A percentile compares a stretch with the other conserved stretches of the same genome.
phyloP scores from a whole-genome alignment of 2,113 vertebrate species.

The Tamias sibiricus region DNA sequence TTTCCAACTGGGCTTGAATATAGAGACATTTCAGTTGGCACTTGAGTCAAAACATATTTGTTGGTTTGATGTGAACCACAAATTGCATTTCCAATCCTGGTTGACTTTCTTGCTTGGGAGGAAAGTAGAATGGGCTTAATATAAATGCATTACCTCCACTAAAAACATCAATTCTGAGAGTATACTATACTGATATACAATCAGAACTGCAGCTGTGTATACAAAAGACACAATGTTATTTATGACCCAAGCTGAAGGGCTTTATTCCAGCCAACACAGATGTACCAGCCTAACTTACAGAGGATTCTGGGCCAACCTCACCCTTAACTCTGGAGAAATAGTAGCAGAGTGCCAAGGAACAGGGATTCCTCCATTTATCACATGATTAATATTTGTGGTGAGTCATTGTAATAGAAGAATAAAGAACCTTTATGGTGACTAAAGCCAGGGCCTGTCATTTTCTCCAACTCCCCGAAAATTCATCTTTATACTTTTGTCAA shows the following conservation, averaged over 20 bases:
- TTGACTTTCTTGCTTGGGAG: not conserved
- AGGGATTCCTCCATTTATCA: not conserved
- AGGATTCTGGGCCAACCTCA: not conserved
- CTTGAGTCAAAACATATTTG: slow-evolving; percentile 32
- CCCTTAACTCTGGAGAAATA: not conserved
- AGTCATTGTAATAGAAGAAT: not conserved
- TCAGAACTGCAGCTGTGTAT: slow-evolving; percentile 8
- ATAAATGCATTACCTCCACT: slow-evolving; percentile 19
- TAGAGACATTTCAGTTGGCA: slow-evolving; percentile 12
- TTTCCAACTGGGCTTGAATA: slow-evolving; percentile 34
- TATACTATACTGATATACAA: not conserved
- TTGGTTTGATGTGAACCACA: not conserved
- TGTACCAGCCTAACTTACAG: not conserved
- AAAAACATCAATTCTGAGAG: slow-evolving; percentile 43
- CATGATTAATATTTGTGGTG: slow-evolving; percentile 7
- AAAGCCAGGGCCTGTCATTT: not conserved
- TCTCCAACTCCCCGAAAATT: not conserved
- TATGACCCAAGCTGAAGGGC: not conserved
- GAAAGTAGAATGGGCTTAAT: slow-evolving; percentile 13
- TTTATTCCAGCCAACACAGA: not conserved
- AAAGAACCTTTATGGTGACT: not conserved
- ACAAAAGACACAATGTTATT: not conserved
- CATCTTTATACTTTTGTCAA: not conserved
- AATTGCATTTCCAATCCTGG: not conserved
- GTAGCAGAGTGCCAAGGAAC: not conserved